phyloP scores from a whole-genome alignment of 1,140 invertebrate genomes.

The Drosophila rhopaloa region DNA sequence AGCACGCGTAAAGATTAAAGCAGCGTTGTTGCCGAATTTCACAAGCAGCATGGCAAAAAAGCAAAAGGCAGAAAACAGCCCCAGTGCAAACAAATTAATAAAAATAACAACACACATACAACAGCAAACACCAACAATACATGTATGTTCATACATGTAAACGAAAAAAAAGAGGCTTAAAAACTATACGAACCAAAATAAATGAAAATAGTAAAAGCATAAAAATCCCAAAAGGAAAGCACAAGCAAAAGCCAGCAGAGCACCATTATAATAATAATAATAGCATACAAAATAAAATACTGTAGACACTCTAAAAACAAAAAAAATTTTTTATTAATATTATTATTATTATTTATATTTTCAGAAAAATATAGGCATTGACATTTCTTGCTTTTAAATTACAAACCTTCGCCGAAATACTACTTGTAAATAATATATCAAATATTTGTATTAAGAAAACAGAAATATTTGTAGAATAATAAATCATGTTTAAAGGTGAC shows the following conservation, averaged over 20 bases:
- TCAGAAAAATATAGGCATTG: slow-evolving; percentile 11
- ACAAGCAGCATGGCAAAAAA: slow-evolving; percentile 36
- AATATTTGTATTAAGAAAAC: no score
- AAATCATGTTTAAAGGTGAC: no score
- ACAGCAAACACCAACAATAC: slow-evolving; percentile 13
- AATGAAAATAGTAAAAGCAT: slow-evolving; percentile 9
- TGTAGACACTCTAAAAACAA: background rate
- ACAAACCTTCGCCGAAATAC: no score
- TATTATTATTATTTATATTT: slow-evolving; percentile 27
- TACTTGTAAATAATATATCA: no score
- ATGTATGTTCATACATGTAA: slow-evolving; percentile 8
- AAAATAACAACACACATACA: slow-evolving; percentile 50
- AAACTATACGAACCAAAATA: slow-evolving; percentile 27
- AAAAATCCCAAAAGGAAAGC: slow-evolving; percentile 23
- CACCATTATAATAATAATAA: slow-evolving; percentile 69
- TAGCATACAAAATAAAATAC: slow-evolving; percentile 43
- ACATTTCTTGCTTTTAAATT: background rate
- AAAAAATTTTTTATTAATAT: no score
- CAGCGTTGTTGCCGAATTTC: slow-evolving; percentile 51
- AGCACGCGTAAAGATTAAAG: slow-evolving; percentile 82
- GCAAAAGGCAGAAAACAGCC: slow-evolving; percentile 38
- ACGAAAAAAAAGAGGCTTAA: slow-evolving; percentile 35
- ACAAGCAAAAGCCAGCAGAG: slow-evolving; percentile 23
- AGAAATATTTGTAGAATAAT: no score
- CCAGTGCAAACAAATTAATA: slow-evolving; percentile 54